Conservation (phyloP, 2,888 invertebrate genomes). For the Campopleginae sp. region DNA sequence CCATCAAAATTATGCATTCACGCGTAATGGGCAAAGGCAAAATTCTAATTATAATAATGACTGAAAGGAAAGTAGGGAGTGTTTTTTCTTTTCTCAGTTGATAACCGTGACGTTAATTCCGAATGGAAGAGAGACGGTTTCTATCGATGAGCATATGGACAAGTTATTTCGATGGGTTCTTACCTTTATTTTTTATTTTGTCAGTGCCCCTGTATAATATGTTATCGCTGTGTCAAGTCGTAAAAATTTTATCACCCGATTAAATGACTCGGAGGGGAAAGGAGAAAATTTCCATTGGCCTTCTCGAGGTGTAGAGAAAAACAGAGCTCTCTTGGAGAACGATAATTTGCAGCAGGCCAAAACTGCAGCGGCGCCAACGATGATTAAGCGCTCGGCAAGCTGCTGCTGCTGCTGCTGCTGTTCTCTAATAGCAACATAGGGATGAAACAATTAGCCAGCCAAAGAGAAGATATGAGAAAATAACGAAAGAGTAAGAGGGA, state of each 20-base stretch:
- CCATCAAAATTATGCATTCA: slow-evolving; percentile 44
- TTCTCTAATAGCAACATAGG: slow-evolving; percentile 50
- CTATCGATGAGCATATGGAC: not conserved
- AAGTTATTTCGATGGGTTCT: not conserved
- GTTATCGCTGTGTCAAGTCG: slow-evolving; percentile 7
- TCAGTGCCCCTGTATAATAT: not conserved
- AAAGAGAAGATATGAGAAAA: slow-evolving; percentile 58
- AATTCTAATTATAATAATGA: slow-evolving; percentile 33
- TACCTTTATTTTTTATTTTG: not conserved
- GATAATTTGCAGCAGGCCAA: slow-evolving; percentile 63
- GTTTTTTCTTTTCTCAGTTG: slow-evolving; percentile 25
- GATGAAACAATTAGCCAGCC: slow-evolving; percentile 68
- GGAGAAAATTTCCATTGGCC: slow-evolving; percentile 30
- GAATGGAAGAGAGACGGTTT: not conserved
- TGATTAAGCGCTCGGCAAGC: slow-evolving; percentile 64
- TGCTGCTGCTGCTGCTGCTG: slow-evolving; percentile 38
- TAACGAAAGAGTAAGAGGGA: slow-evolving; percentile 37
- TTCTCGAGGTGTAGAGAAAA: not conserved
- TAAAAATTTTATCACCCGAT: slow-evolving; percentile 53
- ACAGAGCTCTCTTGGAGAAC: slow-evolving; percentile 24
- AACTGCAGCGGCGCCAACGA: slow-evolving; percentile 42
- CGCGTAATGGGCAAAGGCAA: slow-evolving; percentile 24
- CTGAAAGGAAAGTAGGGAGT: slow-evolving; percentile 26
- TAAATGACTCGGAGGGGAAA: slow-evolving; percentile 39
- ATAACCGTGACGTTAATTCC: slow-evolving; percentile 32